phyloP scores from a whole-genome alignment of 1,140 invertebrate genomes.

The Mercenaria mercenaria region DNA sequence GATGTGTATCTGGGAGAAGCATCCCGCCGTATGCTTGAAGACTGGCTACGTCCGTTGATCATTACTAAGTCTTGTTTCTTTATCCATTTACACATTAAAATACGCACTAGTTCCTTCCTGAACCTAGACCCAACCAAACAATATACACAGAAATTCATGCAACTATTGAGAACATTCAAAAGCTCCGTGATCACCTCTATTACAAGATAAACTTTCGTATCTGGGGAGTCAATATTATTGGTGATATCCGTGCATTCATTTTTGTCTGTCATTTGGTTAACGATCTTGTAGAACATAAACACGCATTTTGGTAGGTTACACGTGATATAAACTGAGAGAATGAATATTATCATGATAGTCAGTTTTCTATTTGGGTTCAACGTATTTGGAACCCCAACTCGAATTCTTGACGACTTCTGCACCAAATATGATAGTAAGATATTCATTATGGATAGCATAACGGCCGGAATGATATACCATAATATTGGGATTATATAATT shows the following conservation, averaged over 20 bases:
- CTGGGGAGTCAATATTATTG: constrained; percentile 19
- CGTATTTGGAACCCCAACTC: constrained; percentile 65
- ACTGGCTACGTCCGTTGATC: neutral
- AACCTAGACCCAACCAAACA: constrained; percentile 73
- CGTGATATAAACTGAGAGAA: constrained; percentile 69
- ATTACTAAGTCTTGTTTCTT: neutral
- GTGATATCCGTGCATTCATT: constrained; percentile 61
- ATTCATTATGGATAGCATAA: constrained; percentile 67
- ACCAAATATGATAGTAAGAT: constrained; percentile 68
- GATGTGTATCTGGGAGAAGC: neutral
- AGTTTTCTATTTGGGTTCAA: constrained; percentile 72
- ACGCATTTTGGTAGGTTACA: constrained; percentile 72
- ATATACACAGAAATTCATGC: constrained; percentile 72
- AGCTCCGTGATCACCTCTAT: constrained; percentile 63
- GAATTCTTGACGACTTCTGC: constrained; percentile 70
- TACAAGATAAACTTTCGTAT: constrained; percentile 44
- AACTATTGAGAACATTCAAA: constrained; percentile 75
- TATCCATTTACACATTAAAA: constrained; percentile 54
- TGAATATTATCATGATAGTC: constrained; percentile 69
- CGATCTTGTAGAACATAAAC: constrained; percentile 63
- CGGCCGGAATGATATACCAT: constrained; percentile 74
- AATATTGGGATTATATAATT: constrained; percentile 70
- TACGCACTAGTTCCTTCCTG: constrained; percentile 63
- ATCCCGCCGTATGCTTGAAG: neutral
- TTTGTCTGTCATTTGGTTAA: constrained; percentile 52